A percentile compares a stretch with the other conserved stretches of the same genome.
These are phyloP conservation scores for Pterocles orientalis DNA, from an alignment of 2,113 vertebrate species.

Conservation along the genomic window DNA sequence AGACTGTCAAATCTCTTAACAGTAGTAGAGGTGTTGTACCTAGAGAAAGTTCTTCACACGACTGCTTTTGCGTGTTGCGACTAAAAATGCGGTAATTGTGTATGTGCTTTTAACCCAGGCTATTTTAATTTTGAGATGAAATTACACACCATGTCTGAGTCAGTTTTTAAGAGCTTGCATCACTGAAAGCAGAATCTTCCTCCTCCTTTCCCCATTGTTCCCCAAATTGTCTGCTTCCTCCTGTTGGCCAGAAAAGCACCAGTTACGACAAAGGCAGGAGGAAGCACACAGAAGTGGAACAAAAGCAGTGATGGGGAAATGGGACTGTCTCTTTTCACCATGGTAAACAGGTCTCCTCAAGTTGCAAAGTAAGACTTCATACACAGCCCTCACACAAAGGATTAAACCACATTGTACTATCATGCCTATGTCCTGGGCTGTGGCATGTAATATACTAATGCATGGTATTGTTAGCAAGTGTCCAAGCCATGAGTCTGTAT, in stretches of 20 bases:
- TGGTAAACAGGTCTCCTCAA: not conserved
- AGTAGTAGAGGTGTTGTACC: not conserved
- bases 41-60: not conserved
- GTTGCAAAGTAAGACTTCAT: not conserved
- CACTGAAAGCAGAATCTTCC: not conserved
- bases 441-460: not conserved
- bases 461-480: not conserved
- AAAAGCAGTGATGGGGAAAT: not conserved
- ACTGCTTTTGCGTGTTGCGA: not conserved
- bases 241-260: not conserved
- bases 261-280: not conserved
- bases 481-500: not conserved
- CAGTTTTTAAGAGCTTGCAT: not conserved
- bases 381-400: not conserved
- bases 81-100: not conserved
- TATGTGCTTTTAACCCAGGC: not conserved
- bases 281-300: not conserved
- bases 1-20: not conserved
- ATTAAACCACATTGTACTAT: not conserved
- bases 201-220: not conserved
- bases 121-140: not conserved
- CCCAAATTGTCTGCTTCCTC: not conserved
- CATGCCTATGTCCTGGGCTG: not conserved
- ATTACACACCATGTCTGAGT: not conserved
- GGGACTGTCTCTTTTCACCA: not conserved